phyloP scores from a whole-genome alignment of 2,113 vertebrate genomes.

The Oreocharis arfaki region DNA sequence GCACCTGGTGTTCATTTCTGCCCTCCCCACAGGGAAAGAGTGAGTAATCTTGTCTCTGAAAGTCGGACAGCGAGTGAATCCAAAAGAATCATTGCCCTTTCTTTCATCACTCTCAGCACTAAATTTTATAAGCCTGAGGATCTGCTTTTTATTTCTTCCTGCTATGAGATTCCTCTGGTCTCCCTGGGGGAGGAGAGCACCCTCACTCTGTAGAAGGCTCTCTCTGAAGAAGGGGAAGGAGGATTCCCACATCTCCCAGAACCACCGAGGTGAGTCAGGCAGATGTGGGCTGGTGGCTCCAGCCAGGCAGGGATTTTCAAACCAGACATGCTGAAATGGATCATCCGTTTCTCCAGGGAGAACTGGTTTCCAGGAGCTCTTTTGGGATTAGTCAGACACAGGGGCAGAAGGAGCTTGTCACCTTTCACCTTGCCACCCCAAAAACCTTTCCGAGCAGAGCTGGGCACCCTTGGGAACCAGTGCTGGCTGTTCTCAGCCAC shows the following conservation, averaged over 20 bases:
- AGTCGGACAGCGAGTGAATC: not conserved
- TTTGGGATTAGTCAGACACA: not conserved
- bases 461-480: not conserved
- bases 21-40: not conserved
- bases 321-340: not conserved
- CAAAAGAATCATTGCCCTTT: not conserved
- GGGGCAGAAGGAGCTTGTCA: not conserved
- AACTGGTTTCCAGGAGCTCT: not conserved
- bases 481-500: not conserved
- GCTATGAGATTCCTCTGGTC: not conserved
- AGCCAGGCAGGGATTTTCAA: not conserved
- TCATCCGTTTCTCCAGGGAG: not conserved
- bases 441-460: not conserved
- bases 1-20: not conserved
- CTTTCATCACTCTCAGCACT: not conserved
- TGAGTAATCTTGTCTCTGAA: not conserved
- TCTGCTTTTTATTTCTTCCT: not conserved
- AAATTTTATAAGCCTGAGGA: not conserved
- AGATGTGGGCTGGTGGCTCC: not conserved
- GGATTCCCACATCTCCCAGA: accelerated
- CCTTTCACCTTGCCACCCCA: not conserved
- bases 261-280: not conserved
- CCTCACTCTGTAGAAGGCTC: not conserved
- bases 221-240: not conserved
- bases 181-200: not conserved